phyloP scores from a whole-genome alignment of 2,888 invertebrate genomes.

The Scaptomyza flava region DNA sequence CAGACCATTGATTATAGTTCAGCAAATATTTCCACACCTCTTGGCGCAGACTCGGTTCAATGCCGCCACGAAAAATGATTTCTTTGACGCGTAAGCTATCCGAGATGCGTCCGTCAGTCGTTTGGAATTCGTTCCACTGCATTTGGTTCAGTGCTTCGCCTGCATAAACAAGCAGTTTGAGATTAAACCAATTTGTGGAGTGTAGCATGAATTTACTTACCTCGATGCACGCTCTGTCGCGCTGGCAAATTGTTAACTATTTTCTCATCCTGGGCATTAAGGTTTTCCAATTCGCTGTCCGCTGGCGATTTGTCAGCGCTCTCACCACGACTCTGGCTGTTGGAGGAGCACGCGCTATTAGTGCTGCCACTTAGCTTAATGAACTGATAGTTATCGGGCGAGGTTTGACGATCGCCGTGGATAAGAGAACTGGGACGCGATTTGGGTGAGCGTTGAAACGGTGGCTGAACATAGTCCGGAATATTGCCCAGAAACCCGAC shows the following conservation, averaged over 20 bases:
- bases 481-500: slow-evolving; percentile 82
- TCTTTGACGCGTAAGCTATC: slow-evolving; percentile 92
- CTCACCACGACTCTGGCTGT: slow-evolving; percentile 71
- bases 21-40: slow-evolving; percentile 98
- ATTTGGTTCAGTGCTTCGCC: slow-evolving; percentile 90
- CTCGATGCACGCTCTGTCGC: slow-evolving; percentile 74
- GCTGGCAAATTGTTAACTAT: slow-evolving; percentile 79
- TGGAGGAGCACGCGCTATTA: slow-evolving; percentile 68
- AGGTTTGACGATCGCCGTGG: slow-evolving; percentile 58
- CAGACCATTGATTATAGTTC: slow-evolving; percentile 94
- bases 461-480: slow-evolving; percentile 82
- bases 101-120: slow-evolving; percentile 91
- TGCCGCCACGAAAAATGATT: slow-evolving; percentile 96
- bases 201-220: slow-evolving; percentile 46
- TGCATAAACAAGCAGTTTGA: slow-evolving; percentile 30
- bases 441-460: slow-evolving; percentile 74
- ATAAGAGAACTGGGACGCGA: slow-evolving; percentile 58
- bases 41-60: slow-evolving; percentile 89
- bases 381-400: slow-evolving; percentile 82
- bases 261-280: slow-evolving; percentile 78
- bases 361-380: slow-evolving; percentile 70
- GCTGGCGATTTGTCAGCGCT: slow-evolving; percentile 86
- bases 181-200: background rate
- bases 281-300: slow-evolving; percentile 86
- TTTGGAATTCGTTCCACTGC: slow-evolving; percentile 93